Percentiles rank a stretch among this genome's conserved stretches.
Evolutionary conservation across 1,140 invertebrate species (phyloP).

Genomic region (Orius laevigatus): DNA sequence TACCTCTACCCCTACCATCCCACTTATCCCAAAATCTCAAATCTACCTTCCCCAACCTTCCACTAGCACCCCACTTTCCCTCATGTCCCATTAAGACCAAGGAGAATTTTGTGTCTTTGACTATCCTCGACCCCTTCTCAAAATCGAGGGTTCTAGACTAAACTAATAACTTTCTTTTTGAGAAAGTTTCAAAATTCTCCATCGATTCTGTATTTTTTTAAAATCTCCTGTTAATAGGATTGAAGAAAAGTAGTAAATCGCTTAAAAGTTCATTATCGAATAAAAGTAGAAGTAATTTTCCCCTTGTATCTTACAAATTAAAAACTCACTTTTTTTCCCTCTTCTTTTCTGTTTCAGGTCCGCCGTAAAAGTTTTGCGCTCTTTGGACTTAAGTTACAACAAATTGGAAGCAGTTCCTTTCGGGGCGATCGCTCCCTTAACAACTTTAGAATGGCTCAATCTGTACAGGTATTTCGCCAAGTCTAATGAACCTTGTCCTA

Average conservation of each 20-base stretch:
- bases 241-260: not conserved
- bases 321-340: not conserved
- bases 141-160: too few species aligned
- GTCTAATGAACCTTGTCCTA: not conserved
- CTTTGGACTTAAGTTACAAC: slow-evolving; percentile 57
- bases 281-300: not conserved
- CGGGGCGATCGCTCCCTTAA: slow-evolving; percentile 41
- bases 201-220: too few species aligned
- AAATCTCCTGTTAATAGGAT: too few species aligned
- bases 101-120: too few species aligned
- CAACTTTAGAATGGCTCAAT: slow-evolving; percentile 54
- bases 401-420: slow-evolving; percentile 48
- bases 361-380: slow-evolving; percentile 40
- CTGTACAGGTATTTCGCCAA: slow-evolving; percentile 41
- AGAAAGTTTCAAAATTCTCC: too few species aligned
- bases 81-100: too few species aligned
- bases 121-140: too few species aligned
- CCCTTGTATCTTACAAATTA: slow-evolving; percentile 3
- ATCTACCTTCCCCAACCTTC: too few species aligned
- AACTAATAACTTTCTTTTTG: too few species aligned
- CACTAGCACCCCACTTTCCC: too few species aligned
- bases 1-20: too few species aligned
- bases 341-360: slow-evolving; percentile 32
- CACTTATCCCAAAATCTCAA: too few species aligned
- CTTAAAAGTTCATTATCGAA: not conserved